Conservation (phyloP, 1,140 invertebrate species). For the Potamilus streckersoni region DNA sequence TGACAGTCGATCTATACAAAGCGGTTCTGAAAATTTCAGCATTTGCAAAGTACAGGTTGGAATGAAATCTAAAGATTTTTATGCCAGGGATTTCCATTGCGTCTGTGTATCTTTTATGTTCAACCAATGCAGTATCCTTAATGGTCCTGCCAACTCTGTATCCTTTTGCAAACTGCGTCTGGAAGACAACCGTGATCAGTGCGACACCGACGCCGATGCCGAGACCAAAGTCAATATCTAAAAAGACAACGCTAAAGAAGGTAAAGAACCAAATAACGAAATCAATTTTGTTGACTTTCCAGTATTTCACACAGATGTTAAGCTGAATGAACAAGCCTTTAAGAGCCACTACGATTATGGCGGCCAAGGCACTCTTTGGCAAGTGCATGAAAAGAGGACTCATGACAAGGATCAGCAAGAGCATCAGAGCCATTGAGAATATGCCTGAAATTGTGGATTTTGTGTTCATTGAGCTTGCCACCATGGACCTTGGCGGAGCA, state of each 20-base stretch:
- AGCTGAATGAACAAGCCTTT: conserved; percentile 63
- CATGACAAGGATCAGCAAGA: conserved; percentile 70
- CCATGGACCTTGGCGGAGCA: conserved; percentile 84
- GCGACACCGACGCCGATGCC: conserved; percentile 59
- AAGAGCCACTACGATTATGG: conserved; percentile 62
- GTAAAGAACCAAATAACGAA: conserved; percentile 64
- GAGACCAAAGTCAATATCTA: conserved; percentile 63
- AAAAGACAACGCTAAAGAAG: conserved; percentile 58
- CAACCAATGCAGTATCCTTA: conserved; percentile 43
- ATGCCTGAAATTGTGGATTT: conserved; percentile 59
- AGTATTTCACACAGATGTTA: conserved; percentile 54
- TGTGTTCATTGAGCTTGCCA: conserved; percentile 54
- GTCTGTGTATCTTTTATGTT: conserved; percentile 44
- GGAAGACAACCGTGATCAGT: conserved; percentile 61
- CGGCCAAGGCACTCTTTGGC: conserved; percentile 65
- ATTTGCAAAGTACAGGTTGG: conserved; percentile 70
- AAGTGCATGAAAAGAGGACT: conserved; percentile 63
- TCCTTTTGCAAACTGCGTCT: conserved; percentile 58
- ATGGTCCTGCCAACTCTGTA: conserved; percentile 53
- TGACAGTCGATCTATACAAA: conserved; percentile 55
- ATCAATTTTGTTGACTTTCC: conserved; percentile 62
- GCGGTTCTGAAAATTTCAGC: conserved; percentile 67
- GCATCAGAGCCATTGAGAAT: conserved; percentile 67
- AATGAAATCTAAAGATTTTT: conserved; percentile 69
- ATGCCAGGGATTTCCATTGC: conserved; percentile 63